Base-by-base conservation (phyloP, 2,888 invertebrate species). In the Actias luna region DNA sequence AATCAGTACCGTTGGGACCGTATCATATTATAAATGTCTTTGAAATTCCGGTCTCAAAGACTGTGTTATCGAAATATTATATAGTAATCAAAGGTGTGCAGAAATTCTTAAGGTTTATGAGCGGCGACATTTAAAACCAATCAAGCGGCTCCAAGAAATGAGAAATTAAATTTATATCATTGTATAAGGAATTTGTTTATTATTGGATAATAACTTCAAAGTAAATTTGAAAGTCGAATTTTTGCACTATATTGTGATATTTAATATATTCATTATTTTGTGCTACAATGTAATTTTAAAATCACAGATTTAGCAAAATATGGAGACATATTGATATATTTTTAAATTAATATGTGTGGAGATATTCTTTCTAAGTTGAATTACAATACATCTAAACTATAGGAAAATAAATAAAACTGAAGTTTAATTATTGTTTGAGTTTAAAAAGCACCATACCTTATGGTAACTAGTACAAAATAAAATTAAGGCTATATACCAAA, bases 21-120 rank as follows among this genome's bases (percentile, higher is more conserved):
- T 65, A 71, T 72, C 74, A 72, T 72, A 72, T 73, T 74, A 65
- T 59, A 61, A 70, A 71, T 70, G 63, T 64, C 72, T 72, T 67
- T 69, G 70, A 66, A 68, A 65, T 66, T 36, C 22, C n/a, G 59
- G 63, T 69, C 63, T 73, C 67, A 71, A 74, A 69, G 72, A 63
- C 63, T n/a, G 31, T 58, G 66, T 55, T 63, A 68, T 69, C 57
- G 60, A 69, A 66, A 63, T 66, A 63, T 70, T 67, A 64, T 57
- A 27, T 64, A 63, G 65, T 69, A 67, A 74, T 76, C 68, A 74
- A 72, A 72, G 64, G 71, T 70, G 62, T 69, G 67, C 62, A 71
- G 64, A 75, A 75, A 71, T 73, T 63, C 59, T 69, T 68, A 67
- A 62, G 29, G 63, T 61, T 68, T 55, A 27, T 59, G 35, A 59